Evolutionary conservation across 2,888 invertebrate genomes (phyloP), one percentile per base, ranked within the genome.

Genomic region (Dolomedes plantarius): DNA sequence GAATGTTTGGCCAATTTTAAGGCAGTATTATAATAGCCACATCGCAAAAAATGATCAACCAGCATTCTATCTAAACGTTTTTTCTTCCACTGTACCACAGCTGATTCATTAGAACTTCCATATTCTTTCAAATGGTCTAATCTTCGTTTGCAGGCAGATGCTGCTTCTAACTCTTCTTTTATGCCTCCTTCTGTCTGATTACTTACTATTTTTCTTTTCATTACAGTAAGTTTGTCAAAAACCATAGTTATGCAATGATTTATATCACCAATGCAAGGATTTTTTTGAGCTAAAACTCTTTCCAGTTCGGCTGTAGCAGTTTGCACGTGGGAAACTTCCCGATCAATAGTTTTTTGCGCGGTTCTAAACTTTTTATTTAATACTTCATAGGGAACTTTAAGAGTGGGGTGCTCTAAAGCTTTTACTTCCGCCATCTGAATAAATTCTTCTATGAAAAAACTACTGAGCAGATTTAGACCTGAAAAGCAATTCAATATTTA

Each of bases 371-470:
- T 97, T 92, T 99, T 99, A 92, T 99, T 99, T 89, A 99, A 93
- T 71, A 99, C 94, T 92, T 99, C 99, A 91, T 99, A 99, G 0
- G 99, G 99, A 89, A 99, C 98, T 94, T 98, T 98, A 89, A 98
- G 93, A 31, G 98, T 98, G 74, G 98, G 96, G 93, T 98, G 98
- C 92, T 99, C 99, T 91, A 98, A 93, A 89, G 97, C 96, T 92
- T 96, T 97, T 88, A 98, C 93, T 93, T 98, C 98, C 91, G 96
- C 95, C 97, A 97, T 97, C 41, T 1, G 1, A 46, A 16, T 16
- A 9, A 5, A 16, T 5, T 36, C 36, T 7, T 9, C 7, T 36
- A 36, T 9, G 5, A 36, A 9, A 7, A 36, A 36, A 36, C 9
- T 5, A 7, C 7, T 36, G 5, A 6, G 7, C 6, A 7, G 7